Evolutionary conservation across 2,888 invertebrate genomes (phyloP).

Genomic region (Panzeria rudis): DNA sequence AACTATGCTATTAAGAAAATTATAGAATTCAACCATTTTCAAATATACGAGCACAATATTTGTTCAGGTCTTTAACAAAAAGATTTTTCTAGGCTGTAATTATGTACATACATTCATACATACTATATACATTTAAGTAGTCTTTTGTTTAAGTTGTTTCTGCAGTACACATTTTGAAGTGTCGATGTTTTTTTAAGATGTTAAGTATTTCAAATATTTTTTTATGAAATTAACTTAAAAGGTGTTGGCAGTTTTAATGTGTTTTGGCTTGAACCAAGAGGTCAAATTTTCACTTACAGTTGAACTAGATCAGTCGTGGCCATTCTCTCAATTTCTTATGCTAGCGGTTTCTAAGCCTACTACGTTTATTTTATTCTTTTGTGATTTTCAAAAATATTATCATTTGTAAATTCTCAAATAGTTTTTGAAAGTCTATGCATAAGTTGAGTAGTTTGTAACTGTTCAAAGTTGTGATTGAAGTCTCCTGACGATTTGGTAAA

Average conservation of each 20-base stretch:
- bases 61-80: not conserved
- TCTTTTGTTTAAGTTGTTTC: slow-evolving; percentile 4
- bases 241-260: not conserved
- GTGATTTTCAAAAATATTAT: too few species aligned
- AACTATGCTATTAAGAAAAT: slow-evolving; percentile 46
- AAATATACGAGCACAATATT: not conserved
- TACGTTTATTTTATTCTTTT: too few species aligned
- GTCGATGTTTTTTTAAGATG: not conserved
- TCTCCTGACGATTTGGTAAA: too few species aligned
- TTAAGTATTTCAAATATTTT: not conserved
- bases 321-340: too few species aligned
- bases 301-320: too few species aligned
- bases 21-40: slow-evolving; percentile 6
- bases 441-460: too few species aligned
- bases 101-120: not conserved
- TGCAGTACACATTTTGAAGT: not conserved
- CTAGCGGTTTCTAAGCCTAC: too few species aligned
- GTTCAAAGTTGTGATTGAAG: too few species aligned
- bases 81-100: slow-evolving; percentile 1
- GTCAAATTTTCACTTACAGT: slow-evolving; percentile 29
- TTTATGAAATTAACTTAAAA: not conserved
- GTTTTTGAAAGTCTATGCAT: too few species aligned
- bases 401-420: too few species aligned
- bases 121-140: slow-evolving; percentile 2
- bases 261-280: not conserved